Conservation (phyloP, 2,888 invertebrate genomes). For the Caenorhabditis angaria region DNA sequence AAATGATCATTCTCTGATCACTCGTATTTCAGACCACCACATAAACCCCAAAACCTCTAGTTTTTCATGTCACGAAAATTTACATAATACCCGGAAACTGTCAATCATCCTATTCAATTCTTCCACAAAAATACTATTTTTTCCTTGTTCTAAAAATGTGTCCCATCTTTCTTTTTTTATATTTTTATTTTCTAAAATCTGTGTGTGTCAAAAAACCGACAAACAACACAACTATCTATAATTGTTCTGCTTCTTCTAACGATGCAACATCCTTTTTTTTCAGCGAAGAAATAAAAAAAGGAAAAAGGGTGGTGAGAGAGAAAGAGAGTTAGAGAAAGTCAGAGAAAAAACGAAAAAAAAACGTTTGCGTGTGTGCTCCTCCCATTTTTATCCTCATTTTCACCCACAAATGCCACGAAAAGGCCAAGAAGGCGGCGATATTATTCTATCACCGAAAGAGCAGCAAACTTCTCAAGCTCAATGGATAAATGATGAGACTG, state of each 20-base stretch:
- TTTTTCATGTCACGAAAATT: too few species aligned
- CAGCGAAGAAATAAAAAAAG: not conserved
- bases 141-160: not conserved
- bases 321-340: not conserved
- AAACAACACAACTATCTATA: slow-evolving; percentile 1
- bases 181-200: too few species aligned
- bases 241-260: slow-evolving; percentile 1
- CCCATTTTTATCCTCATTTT: slow-evolving; percentile 8
- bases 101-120: too few species aligned
- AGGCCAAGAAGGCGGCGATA: not conserved
- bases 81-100: too few species aligned
- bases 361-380: slow-evolving; percentile 12
- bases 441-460: too few species aligned
- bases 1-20: too few species aligned
- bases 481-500: not conserved
- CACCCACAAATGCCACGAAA: slow-evolving; percentile 6
- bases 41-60: too few species aligned
- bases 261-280: slow-evolving; percentile 1
- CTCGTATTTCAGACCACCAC: too few species aligned
- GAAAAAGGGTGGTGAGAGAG: not conserved
- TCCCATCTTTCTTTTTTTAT: not conserved
- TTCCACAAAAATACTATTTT: too few species aligned
- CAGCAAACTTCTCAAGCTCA: not conserved
- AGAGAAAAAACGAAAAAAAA: not conserved
- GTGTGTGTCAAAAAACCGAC: not conserved